A percentile compares a stretch with the other conserved stretches of the same genome.
Evolutionary conservation across 1,140 invertebrate genomes (phyloP).

Genomic region (Ostrea denselamellosa): DNA sequence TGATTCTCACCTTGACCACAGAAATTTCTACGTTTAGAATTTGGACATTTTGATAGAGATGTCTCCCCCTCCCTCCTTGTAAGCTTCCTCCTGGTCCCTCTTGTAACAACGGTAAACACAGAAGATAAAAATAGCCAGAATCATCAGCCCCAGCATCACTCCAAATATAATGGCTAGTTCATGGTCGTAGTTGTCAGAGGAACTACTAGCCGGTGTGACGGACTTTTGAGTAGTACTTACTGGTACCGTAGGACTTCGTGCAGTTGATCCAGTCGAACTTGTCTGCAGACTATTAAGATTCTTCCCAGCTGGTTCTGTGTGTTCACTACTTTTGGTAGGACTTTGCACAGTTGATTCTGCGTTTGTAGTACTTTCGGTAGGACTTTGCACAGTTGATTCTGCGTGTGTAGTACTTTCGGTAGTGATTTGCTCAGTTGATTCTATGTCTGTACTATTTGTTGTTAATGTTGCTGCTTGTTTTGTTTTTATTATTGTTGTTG

Average conservation of each 20-base stretch:
- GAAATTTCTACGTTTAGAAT: background rate
- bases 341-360: no score
- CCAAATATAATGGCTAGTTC: constrained; percentile 54
- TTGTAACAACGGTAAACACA: constrained; percentile 47
- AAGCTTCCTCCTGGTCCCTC: constrained; percentile 8
- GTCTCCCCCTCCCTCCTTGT: constrained; percentile 45
- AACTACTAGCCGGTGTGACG: background rate
- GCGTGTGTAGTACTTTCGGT: no score
- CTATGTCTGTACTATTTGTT: background rate
- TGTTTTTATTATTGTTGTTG: background rate
- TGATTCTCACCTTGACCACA: background rate
- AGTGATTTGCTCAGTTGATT: no score
- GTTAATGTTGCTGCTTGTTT: background rate
- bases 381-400: no score
- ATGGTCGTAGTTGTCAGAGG: constrained; percentile 43
- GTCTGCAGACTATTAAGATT: background rate
- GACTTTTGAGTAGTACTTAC: background rate
- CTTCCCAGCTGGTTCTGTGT: background rate
- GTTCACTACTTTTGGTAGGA: background rate
- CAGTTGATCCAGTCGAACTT: background rate
- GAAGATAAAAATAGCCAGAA: constrained; percentile 48
- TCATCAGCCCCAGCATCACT: constrained; percentile 54
- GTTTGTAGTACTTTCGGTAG: no score
- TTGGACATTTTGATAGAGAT: constrained; percentile 50
- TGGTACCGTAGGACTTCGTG: background rate